Percentiles rank a stretch among this genome's conserved stretches.
Conservation (phyloP, 1,140 invertebrate genomes). For the Augochlora pura region DNA sequence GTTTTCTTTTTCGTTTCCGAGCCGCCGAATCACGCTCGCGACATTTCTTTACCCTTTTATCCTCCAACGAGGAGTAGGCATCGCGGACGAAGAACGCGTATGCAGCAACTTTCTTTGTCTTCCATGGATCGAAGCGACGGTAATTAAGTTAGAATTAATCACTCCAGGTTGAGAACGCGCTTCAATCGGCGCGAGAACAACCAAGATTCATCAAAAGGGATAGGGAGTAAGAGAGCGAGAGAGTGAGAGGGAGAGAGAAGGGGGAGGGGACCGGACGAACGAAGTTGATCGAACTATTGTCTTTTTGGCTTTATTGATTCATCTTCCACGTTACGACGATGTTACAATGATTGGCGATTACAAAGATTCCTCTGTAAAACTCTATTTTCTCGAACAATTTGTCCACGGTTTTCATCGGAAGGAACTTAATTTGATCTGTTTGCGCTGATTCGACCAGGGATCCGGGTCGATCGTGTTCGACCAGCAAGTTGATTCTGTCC, state of each 20-base stretch:
- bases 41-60: not conserved
- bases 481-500: constrained; percentile 12
- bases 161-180: not conserved
- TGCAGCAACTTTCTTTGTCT: constrained; percentile 17
- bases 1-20: not conserved
- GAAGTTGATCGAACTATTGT: not conserved
- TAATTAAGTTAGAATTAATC: constrained; percentile 27
- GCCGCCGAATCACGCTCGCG: not conserved
- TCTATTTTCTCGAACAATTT: not conserved
- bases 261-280: not conserved
- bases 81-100: constrained; percentile 14
- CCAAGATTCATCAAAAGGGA: not conserved
- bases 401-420: not conserved
- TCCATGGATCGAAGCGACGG: constrained; percentile 11
- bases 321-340: constrained; percentile 12
- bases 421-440: not conserved
- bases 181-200: not conserved
- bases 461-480: not conserved
- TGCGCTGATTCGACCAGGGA: not conserved
- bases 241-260: too few relatives aligned
- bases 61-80: not conserved
- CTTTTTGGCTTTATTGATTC: constrained; percentile 28
- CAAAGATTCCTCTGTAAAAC: not conserved
- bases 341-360: constrained; percentile 19
- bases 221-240: too few relatives aligned